Base-by-base conservation (phyloP, 2,888 invertebrate genomes). In the Dorcus parallelipipedus region DNA sequence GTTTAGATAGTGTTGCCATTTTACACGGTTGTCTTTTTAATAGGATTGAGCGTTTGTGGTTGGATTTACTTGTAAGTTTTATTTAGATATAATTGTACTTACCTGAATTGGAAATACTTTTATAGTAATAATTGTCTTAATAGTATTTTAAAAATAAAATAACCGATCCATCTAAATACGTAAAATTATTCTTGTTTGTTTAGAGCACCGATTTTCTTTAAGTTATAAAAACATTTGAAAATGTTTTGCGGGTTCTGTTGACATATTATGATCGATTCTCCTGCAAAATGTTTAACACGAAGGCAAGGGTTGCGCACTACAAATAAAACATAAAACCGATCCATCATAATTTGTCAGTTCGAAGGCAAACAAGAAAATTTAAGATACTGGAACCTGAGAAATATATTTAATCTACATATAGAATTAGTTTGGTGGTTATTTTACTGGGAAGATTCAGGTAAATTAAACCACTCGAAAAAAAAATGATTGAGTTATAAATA, bases 11-110 rank as follows among this genome's bases (percentile, higher is more conserved):
- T 73, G 74, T 72, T 74, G 67, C 65, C 71, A 70, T 73, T 76
- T 76, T 76, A 72, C 74, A 77, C 74, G 76, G 73, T 71, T 77
- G 76, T 77, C 76, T 71, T 66, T 64, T 70, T 73, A 70, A 69
- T 70, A 68, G 45, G 33, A 63, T 62, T 67, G 65, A 59, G 63
- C 64, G 64, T 68, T 73, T 74, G 75, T 68, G 75, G 74, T 74
- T 65, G 49, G 70, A 73, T 75, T 75, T 71, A 67, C 65, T 66
- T 70, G 68, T 70, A 67, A 59, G 52, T 52, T 50, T 14, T 10
- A 43, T 39, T 14, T 33, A 26, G 45, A 45, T 45, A 17, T 20
- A 14, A 41, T 41, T 10, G 9, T 8, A 20, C 45, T 45, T 45
- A 45, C 45, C 45, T 45, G 41, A 41, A 41, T n/a, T 7, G 9